phyloP scores from a whole-genome alignment of 2,888 invertebrate species.

The Hypolimnas misippus region DNA sequence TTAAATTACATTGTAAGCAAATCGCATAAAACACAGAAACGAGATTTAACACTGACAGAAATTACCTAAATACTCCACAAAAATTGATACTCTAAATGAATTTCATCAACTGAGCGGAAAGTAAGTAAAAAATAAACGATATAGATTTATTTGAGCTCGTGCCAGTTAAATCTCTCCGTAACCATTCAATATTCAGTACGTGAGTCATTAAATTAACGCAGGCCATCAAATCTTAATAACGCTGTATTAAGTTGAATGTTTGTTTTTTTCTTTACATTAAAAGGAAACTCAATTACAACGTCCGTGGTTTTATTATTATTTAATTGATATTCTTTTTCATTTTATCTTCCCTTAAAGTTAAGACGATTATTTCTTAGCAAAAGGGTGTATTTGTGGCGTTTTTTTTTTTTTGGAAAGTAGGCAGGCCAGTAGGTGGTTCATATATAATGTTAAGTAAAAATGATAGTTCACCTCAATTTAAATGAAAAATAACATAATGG shows the following conservation, averaged over 20 bases:
- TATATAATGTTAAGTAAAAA: no score
- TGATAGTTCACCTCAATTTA: no score
- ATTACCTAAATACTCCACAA: no score
- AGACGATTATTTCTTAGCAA: not conserved
- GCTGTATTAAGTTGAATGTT: slow-evolving; percentile 31
- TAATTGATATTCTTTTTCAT: not conserved
- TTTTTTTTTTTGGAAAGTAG: no score
- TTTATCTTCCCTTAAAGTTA: not conserved
- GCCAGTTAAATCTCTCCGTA: slow-evolving; percentile 12
- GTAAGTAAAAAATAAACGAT: slow-evolving; percentile 6
- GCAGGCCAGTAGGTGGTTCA: no score
- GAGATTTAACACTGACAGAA: no score
- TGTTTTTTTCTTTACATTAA: slow-evolving; percentile 32
- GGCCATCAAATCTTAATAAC: slow-evolving; percentile 40
- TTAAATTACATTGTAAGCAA: no score
- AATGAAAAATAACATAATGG: no score
- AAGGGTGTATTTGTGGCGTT: no score
- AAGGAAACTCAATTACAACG: slow-evolving; percentile 13
- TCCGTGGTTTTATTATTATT: slow-evolving; percentile 13
- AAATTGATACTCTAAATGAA: no score
- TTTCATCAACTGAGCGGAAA: not conserved
- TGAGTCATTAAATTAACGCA: slow-evolving; percentile 36
- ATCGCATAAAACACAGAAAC: no score
- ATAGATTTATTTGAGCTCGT: slow-evolving; percentile 5
- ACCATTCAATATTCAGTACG: slow-evolving; percentile 29